A percentile compares a stretch with the other conserved stretches of the same genome.
Evolutionary conservation across 1,140 invertebrate genomes (phyloP).

Genomic region (Chrysomallon squamiferum): DNA sequence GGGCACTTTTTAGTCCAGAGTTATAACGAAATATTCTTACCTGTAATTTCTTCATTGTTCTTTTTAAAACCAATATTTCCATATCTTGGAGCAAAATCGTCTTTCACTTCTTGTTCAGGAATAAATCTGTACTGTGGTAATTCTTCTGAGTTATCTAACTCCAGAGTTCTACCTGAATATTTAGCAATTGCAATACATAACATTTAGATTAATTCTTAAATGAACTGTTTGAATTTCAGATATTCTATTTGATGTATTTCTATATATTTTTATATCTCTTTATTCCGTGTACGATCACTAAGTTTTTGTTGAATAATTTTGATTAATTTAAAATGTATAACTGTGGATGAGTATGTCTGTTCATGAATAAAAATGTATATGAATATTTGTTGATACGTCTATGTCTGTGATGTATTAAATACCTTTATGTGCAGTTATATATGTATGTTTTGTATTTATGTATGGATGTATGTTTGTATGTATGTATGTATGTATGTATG

Average conservation of each 20-base stretch:
- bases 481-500: too few species aligned
- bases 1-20: too few species aligned
- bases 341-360: too few species aligned
- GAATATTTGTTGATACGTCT: too few species aligned
- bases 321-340: too few species aligned
- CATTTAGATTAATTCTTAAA: neutral
- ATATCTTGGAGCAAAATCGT: neutral
- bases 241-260: neutral
- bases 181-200: neutral
- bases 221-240: neutral
- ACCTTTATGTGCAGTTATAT: too few species aligned
- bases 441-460: too few species aligned
- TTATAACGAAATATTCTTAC: too few species aligned
- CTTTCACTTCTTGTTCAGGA: neutral
- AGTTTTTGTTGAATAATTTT: neutral
- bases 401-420: too few species aligned
- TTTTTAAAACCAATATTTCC: neutral
- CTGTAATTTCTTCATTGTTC: neutral
- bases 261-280: neutral
- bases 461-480: too few species aligned
- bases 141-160: neutral
- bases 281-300: neutral
- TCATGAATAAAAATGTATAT: too few species aligned
- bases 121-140: conserved; percentile 1
- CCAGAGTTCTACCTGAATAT: neutral